Conservation (phyloP, 2,797 vertebrate species). For the Xiphophorus birchmanni region DNA sequence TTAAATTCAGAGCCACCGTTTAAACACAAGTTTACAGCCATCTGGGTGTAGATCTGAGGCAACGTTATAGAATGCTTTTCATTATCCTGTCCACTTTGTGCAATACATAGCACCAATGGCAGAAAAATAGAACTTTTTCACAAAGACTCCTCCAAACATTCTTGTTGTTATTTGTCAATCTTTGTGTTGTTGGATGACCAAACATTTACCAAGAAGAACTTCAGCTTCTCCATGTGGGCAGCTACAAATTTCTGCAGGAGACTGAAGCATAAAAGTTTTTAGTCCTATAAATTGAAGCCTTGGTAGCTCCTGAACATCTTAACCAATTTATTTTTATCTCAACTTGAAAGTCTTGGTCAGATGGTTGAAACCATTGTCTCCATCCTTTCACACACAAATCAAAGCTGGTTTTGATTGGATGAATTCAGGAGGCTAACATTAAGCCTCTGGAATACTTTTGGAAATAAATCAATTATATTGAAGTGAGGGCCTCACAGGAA, state of each 20-base stretch:
- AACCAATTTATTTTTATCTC: background rate
- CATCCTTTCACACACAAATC: background rate
- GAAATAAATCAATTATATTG: background rate
- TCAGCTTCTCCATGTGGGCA: background rate
- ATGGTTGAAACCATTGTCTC: background rate
- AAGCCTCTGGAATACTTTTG: background rate
- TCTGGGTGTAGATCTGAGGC: background rate
- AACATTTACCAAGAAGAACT: background rate
- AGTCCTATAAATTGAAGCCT: background rate
- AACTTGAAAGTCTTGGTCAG: background rate
- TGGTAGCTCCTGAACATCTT: background rate
- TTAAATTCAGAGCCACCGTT: background rate
- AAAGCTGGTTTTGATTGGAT: background rate
- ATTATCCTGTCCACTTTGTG: background rate
- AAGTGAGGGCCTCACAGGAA: background rate
- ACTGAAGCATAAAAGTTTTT: background rate
- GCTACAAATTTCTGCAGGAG: background rate
- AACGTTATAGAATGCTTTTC: background rate
- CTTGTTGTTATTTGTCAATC: background rate
- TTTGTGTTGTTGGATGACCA: background rate
- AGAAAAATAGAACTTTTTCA: background rate
- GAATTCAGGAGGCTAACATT: background rate
- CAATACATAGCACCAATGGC: background rate
- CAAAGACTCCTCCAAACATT: background rate
- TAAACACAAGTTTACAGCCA: background rate